These are phyloP conservation scores for Rallus limicola DNA, from an alignment of 2,113 vertebrate genomes.

Conservation along the genomic window DNA sequence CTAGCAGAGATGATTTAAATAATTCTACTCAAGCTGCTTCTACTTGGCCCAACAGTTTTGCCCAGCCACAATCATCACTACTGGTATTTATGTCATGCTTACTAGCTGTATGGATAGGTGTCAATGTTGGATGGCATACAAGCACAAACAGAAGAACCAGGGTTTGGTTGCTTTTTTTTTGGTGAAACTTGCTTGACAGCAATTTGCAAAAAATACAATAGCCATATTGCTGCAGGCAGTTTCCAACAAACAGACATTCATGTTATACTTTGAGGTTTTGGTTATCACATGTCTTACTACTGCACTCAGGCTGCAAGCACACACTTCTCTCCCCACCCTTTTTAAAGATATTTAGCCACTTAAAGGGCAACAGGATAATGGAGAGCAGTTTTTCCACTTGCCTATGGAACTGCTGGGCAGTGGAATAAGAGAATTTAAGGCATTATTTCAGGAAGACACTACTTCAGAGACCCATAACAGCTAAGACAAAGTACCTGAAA, in stretches of 20 bases:
- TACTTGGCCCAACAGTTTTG: neutral
- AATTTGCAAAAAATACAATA: neutral
- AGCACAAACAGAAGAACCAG: neutral
- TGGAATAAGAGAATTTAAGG: neutral
- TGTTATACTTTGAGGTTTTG: neutral
- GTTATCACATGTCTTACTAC: neutral
- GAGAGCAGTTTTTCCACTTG: neutral
- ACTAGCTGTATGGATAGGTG: neutral
- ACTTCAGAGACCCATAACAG: neutral
- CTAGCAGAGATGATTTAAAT: neutral
- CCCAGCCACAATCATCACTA: neutral
- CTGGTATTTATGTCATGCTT: neutral
- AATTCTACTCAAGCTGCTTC: neutral
- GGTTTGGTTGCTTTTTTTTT: neutral
- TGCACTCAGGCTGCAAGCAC: neutral
- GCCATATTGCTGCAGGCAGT: neutral
- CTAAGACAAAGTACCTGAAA: neutral
- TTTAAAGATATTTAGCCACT: neutral
- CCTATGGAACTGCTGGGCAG: neutral
- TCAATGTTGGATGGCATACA: neutral
- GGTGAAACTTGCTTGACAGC: neutral
- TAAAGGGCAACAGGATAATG: neutral
- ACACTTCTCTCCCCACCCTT: neutral
- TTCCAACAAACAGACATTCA: neutral
- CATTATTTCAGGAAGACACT: neutral